Conservation (phyloP, 2,888 invertebrate species). For the Plebejus anna region DNA sequence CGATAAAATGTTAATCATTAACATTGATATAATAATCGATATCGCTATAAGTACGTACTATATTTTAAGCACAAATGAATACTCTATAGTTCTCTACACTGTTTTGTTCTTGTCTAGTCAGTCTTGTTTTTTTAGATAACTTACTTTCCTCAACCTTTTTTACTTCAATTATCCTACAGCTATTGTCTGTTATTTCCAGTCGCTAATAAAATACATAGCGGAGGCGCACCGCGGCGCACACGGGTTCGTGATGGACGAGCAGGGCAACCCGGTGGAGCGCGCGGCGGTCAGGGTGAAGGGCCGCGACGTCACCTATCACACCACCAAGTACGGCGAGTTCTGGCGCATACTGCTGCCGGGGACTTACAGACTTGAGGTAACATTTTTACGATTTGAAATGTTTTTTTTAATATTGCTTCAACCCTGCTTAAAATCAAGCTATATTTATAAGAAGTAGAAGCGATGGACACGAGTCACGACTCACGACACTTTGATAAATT, state of each 20-base stretch:
- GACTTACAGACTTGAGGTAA: slow-evolving; percentile 89
- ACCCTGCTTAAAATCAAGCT: too few species aligned
- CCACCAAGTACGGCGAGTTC: slow-evolving; percentile 95
- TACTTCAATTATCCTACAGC: neutral
- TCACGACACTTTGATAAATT: too few species aligned
- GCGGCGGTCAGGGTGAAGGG: slow-evolving; percentile 89
- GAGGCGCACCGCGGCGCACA: slow-evolving; percentile 94
- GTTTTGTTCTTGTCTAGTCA: neutral
- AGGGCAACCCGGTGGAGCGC: slow-evolving; percentile 88
- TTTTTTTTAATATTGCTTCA: too few species aligned
- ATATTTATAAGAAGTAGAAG: too few species aligned
- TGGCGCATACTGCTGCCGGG: slow-evolving; percentile 96
- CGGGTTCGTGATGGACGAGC: slow-evolving; percentile 90
- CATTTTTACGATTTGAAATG: too few species aligned
- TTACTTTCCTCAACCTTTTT: too few species aligned
- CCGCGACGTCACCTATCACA: slow-evolving; percentile 91
- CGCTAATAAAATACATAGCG: slow-evolving; percentile 89
- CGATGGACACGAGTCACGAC: too few species aligned
- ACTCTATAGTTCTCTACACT: too few species aligned
- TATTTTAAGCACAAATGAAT: too few species aligned
- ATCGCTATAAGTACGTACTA: too few species aligned
- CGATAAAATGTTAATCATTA: neutral
- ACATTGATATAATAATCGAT: too few species aligned
- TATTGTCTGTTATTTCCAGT: slow-evolving; percentile 66
- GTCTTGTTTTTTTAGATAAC: too few species aligned